These are phyloP conservation scores for Montipora capricornis DNA, from an alignment of 64 coral and sea anemone genomes.

Conservation along the genomic window DNA sequence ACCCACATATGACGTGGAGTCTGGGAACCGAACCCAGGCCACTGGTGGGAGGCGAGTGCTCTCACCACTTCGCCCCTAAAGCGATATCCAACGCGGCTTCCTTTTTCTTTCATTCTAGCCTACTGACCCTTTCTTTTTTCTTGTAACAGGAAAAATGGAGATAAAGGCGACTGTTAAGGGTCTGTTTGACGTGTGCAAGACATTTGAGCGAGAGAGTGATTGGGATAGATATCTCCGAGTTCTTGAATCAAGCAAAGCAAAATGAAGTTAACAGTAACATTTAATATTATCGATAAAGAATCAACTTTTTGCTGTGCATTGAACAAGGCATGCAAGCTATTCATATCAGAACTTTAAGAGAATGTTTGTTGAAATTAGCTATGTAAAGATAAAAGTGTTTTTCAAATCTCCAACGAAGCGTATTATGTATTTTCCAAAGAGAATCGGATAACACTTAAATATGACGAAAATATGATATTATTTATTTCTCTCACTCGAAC, in stretches of 20 bases:
- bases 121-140: not conserved
- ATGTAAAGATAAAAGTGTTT: not conserved
- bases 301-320: not conserved
- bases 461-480: not conserved
- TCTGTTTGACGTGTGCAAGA: slow-evolving; percentile 61
- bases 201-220: slow-evolving; percentile 39
- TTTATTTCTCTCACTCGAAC: not conserved
- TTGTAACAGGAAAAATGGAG: slow-evolving; percentile 29
- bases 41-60: too few species aligned
- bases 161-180: slow-evolving; percentile 55
- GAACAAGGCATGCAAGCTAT: not conserved
- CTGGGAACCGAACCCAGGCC: too few species aligned
- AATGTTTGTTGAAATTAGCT: too few species aligned
- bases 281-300: not conserved
- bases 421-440: not conserved
- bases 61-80: too few species aligned
- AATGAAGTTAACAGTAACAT: not conserved
- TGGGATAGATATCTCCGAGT: slow-evolving; percentile 48
- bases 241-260: not conserved
- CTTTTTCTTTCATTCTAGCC: not conserved
- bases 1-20: too few species aligned
- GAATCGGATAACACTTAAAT: too few species aligned
- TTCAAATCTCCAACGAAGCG: not conserved
- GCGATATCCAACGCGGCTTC: too few species aligned
- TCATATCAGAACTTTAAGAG: too few species aligned